Base-by-base conservation (phyloP, 2,888 invertebrate genomes). In the Plebejus anna region DNA sequence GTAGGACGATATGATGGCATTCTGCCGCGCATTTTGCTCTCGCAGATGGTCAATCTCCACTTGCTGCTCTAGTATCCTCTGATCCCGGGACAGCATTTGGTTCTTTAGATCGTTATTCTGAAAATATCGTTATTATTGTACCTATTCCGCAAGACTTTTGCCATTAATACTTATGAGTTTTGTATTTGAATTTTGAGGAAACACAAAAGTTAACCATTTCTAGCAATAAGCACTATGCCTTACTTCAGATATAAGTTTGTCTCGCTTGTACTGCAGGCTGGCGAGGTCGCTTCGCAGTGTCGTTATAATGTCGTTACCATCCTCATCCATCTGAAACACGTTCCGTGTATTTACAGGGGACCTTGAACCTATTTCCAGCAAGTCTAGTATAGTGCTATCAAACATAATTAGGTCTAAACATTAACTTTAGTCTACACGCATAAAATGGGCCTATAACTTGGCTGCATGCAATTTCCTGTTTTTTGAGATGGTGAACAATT, bases 1-100 rank as follows among this genome's bases (percentile, higher is more conserved):
- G 75, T 97, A 94, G 0, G 97, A 97, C 3, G 95, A 95, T 81
- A 98, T 96, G 71, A 97, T 94, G 0, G 97, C 96, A 83, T 96
- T 96, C 87, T 98, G 97, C 59, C 98, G 94, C 0, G 97, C 97
- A 73, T 97, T 95, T 88, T 97, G 98, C 80, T 98, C 97, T 7
- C 96, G 94, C 28, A 97, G 90, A 84, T 97, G 96, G 82, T 98
- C 96, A 28, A 96, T 96, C 87, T 98, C 97, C 47, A 96, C 95
- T 86, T 97, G 97, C 78, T 97, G 95, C 82, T 97, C 97, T 82
- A 96, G 91, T 81, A 96, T 95, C 83, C 96, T 92, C 85, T 96
- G 96, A 81, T 97, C 97, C 77, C 96, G 94, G 47, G 96, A 94
- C 82, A 97, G 94, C 86, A 97, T 93, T 84, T 95, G 95, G 80